These are phyloP conservation scores for Battus philenor DNA, from an alignment of 1,140 invertebrate genomes.

Conservation along the genomic window DNA sequence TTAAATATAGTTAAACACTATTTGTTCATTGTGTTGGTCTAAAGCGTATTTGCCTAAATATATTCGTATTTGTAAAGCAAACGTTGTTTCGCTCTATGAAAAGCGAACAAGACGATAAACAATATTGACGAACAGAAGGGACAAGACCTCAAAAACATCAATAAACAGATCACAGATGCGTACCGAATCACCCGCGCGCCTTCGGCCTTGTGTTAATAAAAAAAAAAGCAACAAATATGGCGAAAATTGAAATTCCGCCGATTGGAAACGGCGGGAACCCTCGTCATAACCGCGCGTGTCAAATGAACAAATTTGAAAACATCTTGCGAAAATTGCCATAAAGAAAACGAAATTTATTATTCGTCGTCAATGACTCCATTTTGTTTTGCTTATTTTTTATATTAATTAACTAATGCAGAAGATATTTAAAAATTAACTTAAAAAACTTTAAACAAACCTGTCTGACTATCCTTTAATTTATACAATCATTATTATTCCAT, in stretches of 20 bases:
- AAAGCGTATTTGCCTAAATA: no score
- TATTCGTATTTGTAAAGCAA: background rate
- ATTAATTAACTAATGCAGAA: background rate
- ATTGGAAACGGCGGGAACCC: slow-evolving; percentile 36
- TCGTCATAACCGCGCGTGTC: slow-evolving; percentile 35
- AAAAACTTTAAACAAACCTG: background rate
- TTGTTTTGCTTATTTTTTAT: background rate
- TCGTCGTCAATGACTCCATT: background rate
- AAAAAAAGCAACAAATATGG: slow-evolving; percentile 49
- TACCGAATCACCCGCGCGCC: slow-evolving; percentile 42
- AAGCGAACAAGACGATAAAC: slow-evolving; percentile 17
- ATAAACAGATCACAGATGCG: slow-evolving; percentile 56
- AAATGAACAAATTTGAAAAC: slow-evolving; percentile 33
- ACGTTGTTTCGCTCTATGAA: background rate
- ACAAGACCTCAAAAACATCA: slow-evolving; percentile 28
- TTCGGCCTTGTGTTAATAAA: slow-evolving; percentile 64
- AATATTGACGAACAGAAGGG: slow-evolving; percentile 26
- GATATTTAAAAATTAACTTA: background rate
- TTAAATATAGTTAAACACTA: no score
- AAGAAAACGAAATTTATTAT: slow-evolving; percentile 18
- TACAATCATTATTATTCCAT: no score
- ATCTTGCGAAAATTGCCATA: slow-evolving; percentile 13
- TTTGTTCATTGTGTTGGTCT: no score
- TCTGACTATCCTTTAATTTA: no score
- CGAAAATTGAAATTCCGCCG: slow-evolving; percentile 62